Base-by-base conservation (phyloP, 2,888 invertebrate genomes). In the Melanchra persicariae region DNA sequence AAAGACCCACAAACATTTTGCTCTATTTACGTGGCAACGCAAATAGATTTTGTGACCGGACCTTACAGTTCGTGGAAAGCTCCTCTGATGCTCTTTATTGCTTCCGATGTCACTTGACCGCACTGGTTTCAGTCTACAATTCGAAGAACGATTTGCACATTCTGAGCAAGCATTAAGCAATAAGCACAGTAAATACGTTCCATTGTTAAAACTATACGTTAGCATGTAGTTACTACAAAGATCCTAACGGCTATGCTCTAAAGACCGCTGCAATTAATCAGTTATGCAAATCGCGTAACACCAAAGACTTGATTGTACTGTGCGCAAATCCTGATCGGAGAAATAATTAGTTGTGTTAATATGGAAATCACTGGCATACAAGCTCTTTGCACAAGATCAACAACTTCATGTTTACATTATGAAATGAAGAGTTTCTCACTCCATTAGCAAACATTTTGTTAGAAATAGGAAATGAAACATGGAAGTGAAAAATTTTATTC, bases 21-120 rank as follows among this genome's bases (percentile, higher is more conserved):
- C 78, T 82, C 67, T 85, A 70, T 87, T 84, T 83, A 81, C 75
- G 68, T 76, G 51, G 72, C 71, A 74, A 70, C 70, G 69, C 81
- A 87, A 85, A 88, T 82, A 85, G 77, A 83, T 83, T 83, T 83
- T 72, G 76, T 73, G 63, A 72, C 60, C 64, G 73, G 73, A 82
- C 77, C 80, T 79, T 86, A 86, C 78, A 85, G 83, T 85, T 80
- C 76, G 72, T 72, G 81, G 75, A 81, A 70, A 77, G 77, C 72
- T 79, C 74, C 75, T 79, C 67, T 74, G 81, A 77, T 85, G 66
- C 61, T 73, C 76, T 81, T 89, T 89, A 90, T 90, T 90, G 85
- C 88, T 87, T 87, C 85, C 87, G 79, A 76, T 54, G 52, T 65
- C 51, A 62, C 65, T 70, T 59, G 43, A 60, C 12, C 30, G 9